Base-by-base conservation (phyloP, 37 sponge, comb jelly and placozoan genomes). In the Eunapius fragilis region DNA sequence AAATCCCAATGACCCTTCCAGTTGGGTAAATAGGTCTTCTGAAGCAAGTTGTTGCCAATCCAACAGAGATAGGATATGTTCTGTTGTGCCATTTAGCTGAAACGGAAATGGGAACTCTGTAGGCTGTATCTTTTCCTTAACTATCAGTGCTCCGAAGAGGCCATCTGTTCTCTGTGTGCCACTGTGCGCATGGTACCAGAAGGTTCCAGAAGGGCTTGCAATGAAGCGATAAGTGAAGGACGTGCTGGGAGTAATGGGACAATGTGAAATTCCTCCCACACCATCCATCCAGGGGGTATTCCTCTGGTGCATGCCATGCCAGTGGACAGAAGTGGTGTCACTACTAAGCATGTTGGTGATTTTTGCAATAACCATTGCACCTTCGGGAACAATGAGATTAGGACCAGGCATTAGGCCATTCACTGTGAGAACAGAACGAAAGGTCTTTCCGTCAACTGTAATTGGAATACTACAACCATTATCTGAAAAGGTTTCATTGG, bases 161-260 rank as follows among this genome's bases (percentile, higher is more conserved):
- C 96, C 96, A 25, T 92, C 93, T 25, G 96, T 90, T 38, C 93
- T 27, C 79, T 92, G 93, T 36, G 90, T 85, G 5, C 93, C 96
- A 45, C 76, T 79, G 83, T 95, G 96, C 0, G 96, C 83, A 37
- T 95, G 96, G 80, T 95, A 95, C 96, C 96, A 95, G 76, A 87
- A 87, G 2, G 96, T 95, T 0, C 96, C 96, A 32, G 90, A 45
- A 25, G 87, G 90, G 11, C 5, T 25, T 9, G 93, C 92, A 41
- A 68, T 77, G 71, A 95, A 95, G 5, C 37, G 71, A 76, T 95
- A 95, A 26, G 70, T 77, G 45, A 90, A 95, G 12, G 69, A 36
- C 27, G 81, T 76, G 6, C 69, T 78, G 2, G 96, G 82, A 3
- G 22, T 28, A 13, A 95, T 95, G 11, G 87, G 90, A 49, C 87